Evolutionary conservation across 2,888 invertebrate genomes (phyloP).

Genomic region (Fragum sueziense): DNA sequence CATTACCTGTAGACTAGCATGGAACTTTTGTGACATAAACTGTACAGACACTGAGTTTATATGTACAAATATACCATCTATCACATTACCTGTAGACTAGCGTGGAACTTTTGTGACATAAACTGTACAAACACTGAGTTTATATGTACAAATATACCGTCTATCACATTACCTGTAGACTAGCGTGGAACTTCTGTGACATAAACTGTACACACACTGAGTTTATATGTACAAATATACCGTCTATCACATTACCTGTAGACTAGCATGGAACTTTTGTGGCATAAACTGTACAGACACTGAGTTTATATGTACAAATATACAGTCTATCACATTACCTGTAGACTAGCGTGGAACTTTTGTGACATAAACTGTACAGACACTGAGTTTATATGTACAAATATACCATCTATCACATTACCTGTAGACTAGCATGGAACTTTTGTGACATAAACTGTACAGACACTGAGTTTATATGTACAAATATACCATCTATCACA

Average conservation of each 20-base stretch:
- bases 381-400: constrained; percentile 96
- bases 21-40: constrained; percentile 97
- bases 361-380: constrained; percentile 96
- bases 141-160: constrained; percentile 97
- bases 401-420: constrained; percentile 98
- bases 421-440: constrained; percentile 97
- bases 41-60: constrained; percentile 97
- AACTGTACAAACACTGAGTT: constrained; percentile 97
- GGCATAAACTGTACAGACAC: constrained; percentile 97
- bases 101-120: constrained; percentile 96
- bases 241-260: constrained; percentile 98
- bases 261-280: constrained; percentile 96
- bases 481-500: constrained; percentile 98
- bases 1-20: constrained; percentile 96
- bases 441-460: constrained; percentile 97
- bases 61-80: constrained; percentile 97
- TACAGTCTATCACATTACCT: constrained; percentile 98
- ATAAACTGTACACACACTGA: constrained; percentile 96
- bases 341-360: constrained; percentile 97
- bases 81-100: constrained; percentile 96
- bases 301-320: constrained; percentile 96
- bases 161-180: constrained; percentile 97
- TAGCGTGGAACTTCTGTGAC: constrained; percentile 97
- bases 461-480: constrained; percentile 96
- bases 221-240: constrained; percentile 97